Evolutionary conservation across 2,888 invertebrate species (phyloP).

Genomic region (Eupithecia exiguata): DNA sequence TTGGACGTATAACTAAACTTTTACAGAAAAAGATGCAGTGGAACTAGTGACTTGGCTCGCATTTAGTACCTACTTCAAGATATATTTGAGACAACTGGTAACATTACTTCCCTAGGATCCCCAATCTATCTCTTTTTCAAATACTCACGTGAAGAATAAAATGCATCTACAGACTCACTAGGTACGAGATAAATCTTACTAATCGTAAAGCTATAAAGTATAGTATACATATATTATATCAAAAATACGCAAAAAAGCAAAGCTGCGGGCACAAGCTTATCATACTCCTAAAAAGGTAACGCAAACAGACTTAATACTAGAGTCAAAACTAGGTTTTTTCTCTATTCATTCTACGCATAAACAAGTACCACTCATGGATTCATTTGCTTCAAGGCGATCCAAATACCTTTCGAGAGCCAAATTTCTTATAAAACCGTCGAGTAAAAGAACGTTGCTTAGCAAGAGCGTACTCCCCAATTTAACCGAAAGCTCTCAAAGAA

Average conservation of each 20-base stretch:
- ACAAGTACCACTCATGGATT: background rate
- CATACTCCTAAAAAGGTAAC: background rate
- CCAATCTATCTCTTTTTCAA: background rate
- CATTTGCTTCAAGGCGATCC: background rate
- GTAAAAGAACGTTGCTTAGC: slow-evolving; percentile 24
- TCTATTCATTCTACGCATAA: background rate
- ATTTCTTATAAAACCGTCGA: slow-evolving; percentile 10
- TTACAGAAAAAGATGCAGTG: background rate
- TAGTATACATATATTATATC: too few relatives aligned
- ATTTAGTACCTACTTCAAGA: background rate
- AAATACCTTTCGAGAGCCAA: background rate
- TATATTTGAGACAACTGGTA: background rate
- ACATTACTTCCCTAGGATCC: background rate
- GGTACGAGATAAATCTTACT: too few relatives aligned
- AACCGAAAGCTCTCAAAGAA: slow-evolving; percentile 35
- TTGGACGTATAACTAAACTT: too few relatives aligned
- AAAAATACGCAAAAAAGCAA: too few relatives aligned
- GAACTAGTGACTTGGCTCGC: background rate
- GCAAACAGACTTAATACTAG: background rate
- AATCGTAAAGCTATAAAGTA: too few relatives aligned
- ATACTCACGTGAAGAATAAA: background rate
- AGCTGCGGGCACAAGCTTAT: too few relatives aligned
- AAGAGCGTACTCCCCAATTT: slow-evolving; percentile 30
- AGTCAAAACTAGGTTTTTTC: background rate
- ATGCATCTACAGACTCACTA: too few relatives aligned